phyloP scores from a whole-genome alignment of 2,888 invertebrate genomes.

The Imbricaverruca yamaguchii region DNA sequence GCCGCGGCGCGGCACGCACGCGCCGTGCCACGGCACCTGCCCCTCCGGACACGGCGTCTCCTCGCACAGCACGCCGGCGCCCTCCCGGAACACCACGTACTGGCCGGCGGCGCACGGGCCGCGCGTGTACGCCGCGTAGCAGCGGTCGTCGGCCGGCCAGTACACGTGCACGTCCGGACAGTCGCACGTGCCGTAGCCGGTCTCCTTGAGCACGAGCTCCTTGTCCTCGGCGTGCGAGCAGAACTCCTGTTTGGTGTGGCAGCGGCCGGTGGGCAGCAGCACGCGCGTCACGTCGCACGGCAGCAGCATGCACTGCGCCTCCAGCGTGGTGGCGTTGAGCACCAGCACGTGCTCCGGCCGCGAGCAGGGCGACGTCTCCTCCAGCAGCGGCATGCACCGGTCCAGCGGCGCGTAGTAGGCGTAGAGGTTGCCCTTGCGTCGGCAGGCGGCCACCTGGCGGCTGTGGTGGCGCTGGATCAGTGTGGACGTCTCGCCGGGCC shows the following conservation, averaged over 20 bases:
- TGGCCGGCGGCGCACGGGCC: constrained; percentile 34
- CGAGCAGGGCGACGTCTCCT: background rate
- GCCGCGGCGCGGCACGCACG: background rate
- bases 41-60: background rate
- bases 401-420: background rate
- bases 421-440: background rate
- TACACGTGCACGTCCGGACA: constrained; percentile 25
- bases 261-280: background rate
- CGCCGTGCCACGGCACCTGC: background rate
- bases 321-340: constrained; percentile 9
- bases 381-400: background rate
- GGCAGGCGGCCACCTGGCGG: background rate
- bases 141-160: constrained; percentile 33
- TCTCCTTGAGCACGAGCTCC: constrained; percentile 12
- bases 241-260: constrained; percentile 8
- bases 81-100: constrained; percentile 10
- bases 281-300: constrained; percentile 3
- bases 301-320: constrained; percentile 11
- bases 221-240: constrained; percentile 1
- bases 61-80: background rate
- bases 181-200: constrained; percentile 18
- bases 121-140: constrained; percentile 34
- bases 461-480: background rate
- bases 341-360: background rate
- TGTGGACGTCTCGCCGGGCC: background rate